Base-by-base conservation (phyloP, 2,113 vertebrate species). In the Gnathonemus echidnorhynchus region DNA sequence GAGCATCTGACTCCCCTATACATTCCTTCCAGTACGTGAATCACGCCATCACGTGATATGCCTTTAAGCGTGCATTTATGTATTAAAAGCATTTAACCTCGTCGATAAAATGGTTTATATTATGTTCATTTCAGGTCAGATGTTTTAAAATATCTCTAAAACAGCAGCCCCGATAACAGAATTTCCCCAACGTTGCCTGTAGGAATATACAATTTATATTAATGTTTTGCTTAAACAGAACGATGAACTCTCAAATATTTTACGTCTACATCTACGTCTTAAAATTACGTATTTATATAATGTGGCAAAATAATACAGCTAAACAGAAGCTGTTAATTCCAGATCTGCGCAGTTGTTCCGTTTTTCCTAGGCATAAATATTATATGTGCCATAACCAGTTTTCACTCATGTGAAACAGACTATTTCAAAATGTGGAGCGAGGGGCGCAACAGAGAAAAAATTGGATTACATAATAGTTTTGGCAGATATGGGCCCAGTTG, bases 31-130 rank as follows among this genome's bases (percentile, higher is more conserved):
- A 24, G 58, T 70, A 35, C 27, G 10, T 27, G 21, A 80, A 87
- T 90, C 89, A 90, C 58, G 56, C 85, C 89, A 87, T 87, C 89
- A 90, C 89, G 56, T 90, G 89, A 90, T 46, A 27, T 85, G 27
- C 48, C 15, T 70, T 70, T 70, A 70, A 31, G 62, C 62, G n/a
- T 27, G n/a, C 3, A 3, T 31, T 70, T 27, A 62, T 62, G 8
- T n/a, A 70, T 31, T 70, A 3, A 31, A 31, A 5, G 62, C 62
- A 70, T 70, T 70, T 31, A 70, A 70, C n/a, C n/a, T 0, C 15
- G 39, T 45, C 35, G 19, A 45, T 17, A 84, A 84, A 84, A 83
- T 45, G 39, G 39, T 21, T 39, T 9, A 31, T 31, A 70, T 70
- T 31, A 4, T 70, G 10, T 70, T 70, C 31, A 70, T 70, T 31